phyloP scores from a whole-genome alignment of 2,113 vertebrate genomes.

The Gobius niger region DNA sequence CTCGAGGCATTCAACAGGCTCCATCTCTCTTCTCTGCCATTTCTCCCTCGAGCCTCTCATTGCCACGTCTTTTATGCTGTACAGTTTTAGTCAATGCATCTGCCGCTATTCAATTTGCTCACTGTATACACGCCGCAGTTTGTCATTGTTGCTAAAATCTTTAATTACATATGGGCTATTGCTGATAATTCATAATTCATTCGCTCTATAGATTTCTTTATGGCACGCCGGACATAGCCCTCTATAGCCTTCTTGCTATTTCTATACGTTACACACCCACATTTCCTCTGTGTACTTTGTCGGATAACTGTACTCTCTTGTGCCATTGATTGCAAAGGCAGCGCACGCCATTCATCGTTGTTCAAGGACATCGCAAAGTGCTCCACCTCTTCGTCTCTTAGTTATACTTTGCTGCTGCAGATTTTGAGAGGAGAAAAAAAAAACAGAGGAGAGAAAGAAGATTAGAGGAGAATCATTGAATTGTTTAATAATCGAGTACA shows the following conservation, averaged over 20 bases:
- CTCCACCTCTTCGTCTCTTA: not conserved
- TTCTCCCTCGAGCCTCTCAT: slow-evolving; percentile 9
- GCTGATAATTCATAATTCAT: not conserved
- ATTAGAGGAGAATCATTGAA: no score
- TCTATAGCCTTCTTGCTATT: not conserved
- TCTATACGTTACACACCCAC: not conserved
- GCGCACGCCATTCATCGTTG: not conserved
- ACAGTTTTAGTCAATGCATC: slow-evolving; percentile 42
- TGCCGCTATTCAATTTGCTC: slow-evolving; percentile 1
- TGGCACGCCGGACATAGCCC: not conserved
- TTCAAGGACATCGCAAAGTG: not conserved
- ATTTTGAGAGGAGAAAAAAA: no score
- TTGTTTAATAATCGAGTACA: no score
- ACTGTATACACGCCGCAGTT: not conserved
- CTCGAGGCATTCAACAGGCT: slow-evolving; percentile 75
- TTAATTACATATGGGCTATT: not conserved
- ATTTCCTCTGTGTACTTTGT: not conserved
- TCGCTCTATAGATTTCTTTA: not conserved
- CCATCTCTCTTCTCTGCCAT: slow-evolving; percentile 15
- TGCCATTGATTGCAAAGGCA: not conserved
- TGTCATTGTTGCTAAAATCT: not conserved
- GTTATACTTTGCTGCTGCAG: no score
- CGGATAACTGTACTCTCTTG: not conserved
- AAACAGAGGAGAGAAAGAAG: no score
- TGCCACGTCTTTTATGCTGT: slow-evolving; percentile 2